phyloP scores from a whole-genome alignment of 2,113 vertebrate species.

The Bos indicus region DNA sequence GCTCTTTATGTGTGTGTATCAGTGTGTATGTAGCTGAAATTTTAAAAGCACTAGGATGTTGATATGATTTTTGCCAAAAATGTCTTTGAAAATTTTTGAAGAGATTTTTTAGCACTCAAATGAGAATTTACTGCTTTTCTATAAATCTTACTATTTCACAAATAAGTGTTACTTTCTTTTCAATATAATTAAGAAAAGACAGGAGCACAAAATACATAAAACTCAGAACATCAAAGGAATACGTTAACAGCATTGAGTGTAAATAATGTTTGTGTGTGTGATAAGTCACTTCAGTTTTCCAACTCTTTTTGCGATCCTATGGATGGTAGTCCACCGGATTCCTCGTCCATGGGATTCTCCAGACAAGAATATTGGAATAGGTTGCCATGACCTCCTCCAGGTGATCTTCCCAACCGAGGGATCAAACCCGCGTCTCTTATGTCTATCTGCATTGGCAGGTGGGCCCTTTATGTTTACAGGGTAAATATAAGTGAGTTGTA shows the following conservation, averaged over 20 bases:
- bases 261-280: neutral
- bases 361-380: neutral
- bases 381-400: neutral
- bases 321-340: neutral
- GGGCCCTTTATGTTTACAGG: neutral
- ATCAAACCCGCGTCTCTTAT: neutral
- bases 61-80: neutral
- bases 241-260: neutral
- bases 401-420: neutral
- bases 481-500: neutral
- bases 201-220: neutral
- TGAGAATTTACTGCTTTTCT: neutral
- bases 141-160: neutral
- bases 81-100: neutral
- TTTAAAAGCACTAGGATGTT: neutral
- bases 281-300: neutral
- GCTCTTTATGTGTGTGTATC: neutral
- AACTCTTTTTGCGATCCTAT: neutral
- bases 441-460: rapidly evolving
- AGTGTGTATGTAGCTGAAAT: neutral
- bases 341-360: neutral
- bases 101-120: neutral
- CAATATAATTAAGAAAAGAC: too few relatives aligned
- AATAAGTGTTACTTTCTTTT: too few relatives aligned
- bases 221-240: neutral